Conservation (phyloP, 2,888 invertebrate genomes). For the Deilephila porcellus region DNA sequence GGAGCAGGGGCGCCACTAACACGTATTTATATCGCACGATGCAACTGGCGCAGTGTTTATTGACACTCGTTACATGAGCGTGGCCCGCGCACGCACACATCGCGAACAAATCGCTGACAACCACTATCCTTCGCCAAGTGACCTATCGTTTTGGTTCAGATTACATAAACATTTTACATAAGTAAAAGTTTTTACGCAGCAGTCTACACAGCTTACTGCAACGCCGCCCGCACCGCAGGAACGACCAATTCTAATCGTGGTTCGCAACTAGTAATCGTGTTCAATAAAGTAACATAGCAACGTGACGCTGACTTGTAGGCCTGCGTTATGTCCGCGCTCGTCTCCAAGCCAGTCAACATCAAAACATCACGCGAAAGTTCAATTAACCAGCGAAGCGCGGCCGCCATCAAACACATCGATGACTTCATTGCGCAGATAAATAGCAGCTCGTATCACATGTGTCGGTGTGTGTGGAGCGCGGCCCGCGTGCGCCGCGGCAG, state of each 20-base stretch:
- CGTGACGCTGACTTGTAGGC: too few relatives aligned
- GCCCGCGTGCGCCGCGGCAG: slow-evolving; percentile 5
- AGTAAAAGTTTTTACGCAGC: too few relatives aligned
- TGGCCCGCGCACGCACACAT: background rate
- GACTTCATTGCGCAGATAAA: slow-evolving; percentile 22
- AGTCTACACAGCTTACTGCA: too few relatives aligned
- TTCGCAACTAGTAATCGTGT: too few relatives aligned
- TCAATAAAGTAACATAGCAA: too few relatives aligned
- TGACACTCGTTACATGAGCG: background rate
- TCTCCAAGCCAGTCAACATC: background rate
- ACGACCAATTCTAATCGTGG: too few relatives aligned
- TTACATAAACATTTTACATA: too few relatives aligned
- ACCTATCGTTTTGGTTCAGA: too few relatives aligned
- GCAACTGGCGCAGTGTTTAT: slow-evolving; percentile 10
- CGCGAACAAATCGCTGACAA: too few relatives aligned
- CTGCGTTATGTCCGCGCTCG: background rate
- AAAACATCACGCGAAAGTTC: background rate
- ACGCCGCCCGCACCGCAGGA: too few relatives aligned
- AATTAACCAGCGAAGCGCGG: background rate
- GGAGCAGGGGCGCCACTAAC: background rate
- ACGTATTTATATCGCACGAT: slow-evolving; percentile 15
- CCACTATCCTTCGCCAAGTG: too few relatives aligned
- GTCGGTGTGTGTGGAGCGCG: background rate
- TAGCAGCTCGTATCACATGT: slow-evolving; percentile 4
- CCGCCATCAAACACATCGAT: background rate